Percentiles rank a stretch among this genome's conserved stretches.
phyloP scores from a whole-genome alignment of 2,888 invertebrate genomes.

The Peribatodes rhomboidaria region DNA sequence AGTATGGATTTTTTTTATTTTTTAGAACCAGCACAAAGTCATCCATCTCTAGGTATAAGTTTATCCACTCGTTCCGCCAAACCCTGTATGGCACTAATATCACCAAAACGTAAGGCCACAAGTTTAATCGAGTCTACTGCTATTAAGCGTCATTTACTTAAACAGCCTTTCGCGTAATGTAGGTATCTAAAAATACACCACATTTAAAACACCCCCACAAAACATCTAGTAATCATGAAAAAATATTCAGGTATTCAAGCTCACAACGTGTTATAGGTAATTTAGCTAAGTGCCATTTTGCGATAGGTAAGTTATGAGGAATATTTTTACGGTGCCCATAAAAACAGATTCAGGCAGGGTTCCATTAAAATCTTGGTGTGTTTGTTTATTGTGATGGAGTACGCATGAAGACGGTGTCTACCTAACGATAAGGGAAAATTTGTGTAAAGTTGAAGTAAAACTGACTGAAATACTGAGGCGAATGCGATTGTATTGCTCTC shows the following conservation, averaged over 20 bases:
- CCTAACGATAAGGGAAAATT: slow-evolving; percentile 4
- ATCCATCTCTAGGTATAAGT: no score
- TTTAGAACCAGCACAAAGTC: no score
- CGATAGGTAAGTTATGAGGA: slow-evolving; percentile 46
- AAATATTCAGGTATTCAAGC: slow-evolving; percentile 30
- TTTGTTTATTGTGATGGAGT: slow-evolving; percentile 18
- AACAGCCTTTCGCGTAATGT: neutral
- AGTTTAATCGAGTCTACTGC: neutral
- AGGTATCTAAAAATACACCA: neutral
- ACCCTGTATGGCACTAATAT: no score
- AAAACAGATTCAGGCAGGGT: slow-evolving; percentile 46
- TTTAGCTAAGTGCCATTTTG: slow-evolving; percentile 50
- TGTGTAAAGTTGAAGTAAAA: neutral
- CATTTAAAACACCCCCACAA: slow-evolving; percentile 13
- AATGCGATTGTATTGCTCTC: neutral
- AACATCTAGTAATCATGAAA: slow-evolving; percentile 37
- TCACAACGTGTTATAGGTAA: slow-evolving; percentile 43
- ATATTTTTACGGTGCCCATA: slow-evolving; percentile 57
- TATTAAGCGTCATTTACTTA: neutral
- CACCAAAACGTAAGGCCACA: no score
- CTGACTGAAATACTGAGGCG: neutral
- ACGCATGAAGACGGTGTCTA: neutral
- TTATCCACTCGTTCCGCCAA: no score
- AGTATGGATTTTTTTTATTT: no score
- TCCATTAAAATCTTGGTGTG: slow-evolving; percentile 20